Conservation (phyloP, 1,140 invertebrate species). For the Cotesia glomerata region DNA sequence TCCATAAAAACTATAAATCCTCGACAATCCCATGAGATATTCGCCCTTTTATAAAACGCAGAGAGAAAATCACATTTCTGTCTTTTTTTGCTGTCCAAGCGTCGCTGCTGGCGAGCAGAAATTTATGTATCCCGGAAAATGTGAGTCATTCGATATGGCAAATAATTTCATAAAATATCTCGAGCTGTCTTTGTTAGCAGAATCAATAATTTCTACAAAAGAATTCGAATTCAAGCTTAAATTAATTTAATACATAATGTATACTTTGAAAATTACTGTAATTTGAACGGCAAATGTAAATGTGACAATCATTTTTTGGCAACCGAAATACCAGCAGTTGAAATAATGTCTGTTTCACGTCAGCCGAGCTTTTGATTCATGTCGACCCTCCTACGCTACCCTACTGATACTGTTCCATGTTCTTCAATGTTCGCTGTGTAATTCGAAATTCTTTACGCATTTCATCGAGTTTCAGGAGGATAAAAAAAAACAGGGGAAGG, state of each 20-base stretch:
- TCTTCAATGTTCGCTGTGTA: not conserved
- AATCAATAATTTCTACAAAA: not conserved
- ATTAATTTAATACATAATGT: too few relatives aligned
- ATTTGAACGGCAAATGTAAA: not conserved
- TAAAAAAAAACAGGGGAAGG: conserved; percentile 43
- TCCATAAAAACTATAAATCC: conserved; percentile 36
- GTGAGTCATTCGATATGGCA: conserved; percentile 7
- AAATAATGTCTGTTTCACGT: conserved; percentile 44
- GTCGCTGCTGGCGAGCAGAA: not conserved
- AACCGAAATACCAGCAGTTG: conserved; percentile 4
- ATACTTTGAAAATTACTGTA: not conserved
- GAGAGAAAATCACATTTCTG: conserved; percentile 11
- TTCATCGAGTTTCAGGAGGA: conserved; percentile 39
- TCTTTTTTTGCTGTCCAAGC: conserved; percentile 8
- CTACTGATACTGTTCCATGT: not conserved
- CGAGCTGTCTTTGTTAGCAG: not conserved
- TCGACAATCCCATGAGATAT: conserved; percentile 30
- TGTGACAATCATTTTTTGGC: not conserved
- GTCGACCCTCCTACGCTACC: conserved; percentile 30
- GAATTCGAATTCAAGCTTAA: too few relatives aligned
- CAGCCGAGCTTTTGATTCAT: conserved; percentile 47
- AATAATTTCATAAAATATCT: conserved; percentile 1
- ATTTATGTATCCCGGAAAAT: conserved; percentile 13
- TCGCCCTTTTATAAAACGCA: conserved; percentile 25
- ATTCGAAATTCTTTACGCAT: conserved; percentile 50